Conservation (phyloP, 2,888 invertebrate genomes). For the Troides oblongomaculatus region DNA sequence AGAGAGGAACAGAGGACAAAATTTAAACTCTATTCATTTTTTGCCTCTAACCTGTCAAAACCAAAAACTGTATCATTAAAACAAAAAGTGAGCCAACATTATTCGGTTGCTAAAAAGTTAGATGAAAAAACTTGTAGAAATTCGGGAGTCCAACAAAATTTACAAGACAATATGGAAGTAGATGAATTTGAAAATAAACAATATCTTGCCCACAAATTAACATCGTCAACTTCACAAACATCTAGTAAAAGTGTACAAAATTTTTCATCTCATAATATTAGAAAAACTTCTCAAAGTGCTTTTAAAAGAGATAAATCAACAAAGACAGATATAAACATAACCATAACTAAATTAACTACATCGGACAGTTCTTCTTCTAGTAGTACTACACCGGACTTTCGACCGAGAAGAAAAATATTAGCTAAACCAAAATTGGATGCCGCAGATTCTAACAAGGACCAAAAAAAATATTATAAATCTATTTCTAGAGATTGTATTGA, state of each 20-base stretch:
- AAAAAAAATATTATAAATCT: neutral
- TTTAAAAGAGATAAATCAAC: slow-evolving; percentile 18
- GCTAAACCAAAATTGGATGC: slow-evolving; percentile 6
- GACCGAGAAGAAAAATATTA: slow-evolving; percentile 20
- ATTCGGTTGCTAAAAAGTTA: slow-evolving; percentile 55
- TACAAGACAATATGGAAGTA: slow-evolving; percentile 11
- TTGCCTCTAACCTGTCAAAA: slow-evolving; percentile 59
- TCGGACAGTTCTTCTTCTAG: slow-evolving; percentile 27
- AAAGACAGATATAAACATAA: slow-evolving; percentile 25
- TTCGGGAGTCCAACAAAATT: slow-evolving; percentile 21
- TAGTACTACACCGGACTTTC: slow-evolving; percentile 25
- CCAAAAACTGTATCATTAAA: slow-evolving; percentile 62
- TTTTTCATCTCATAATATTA: neutral
- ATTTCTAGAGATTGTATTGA: neutral
- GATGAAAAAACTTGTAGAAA: slow-evolving; percentile 52
- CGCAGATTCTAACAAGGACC: neutral
- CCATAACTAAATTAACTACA: slow-evolving; percentile 21
- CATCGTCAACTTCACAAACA: slow-evolving; percentile 2
- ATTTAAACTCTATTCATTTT: slow-evolving; percentile 61
- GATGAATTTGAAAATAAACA: slow-evolving; percentile 2
- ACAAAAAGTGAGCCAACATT: slow-evolving; percentile 64
- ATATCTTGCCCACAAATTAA: neutral
- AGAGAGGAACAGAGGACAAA: slow-evolving; percentile 56
- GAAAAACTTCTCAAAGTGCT: too few relatives aligned
- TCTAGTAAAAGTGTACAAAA: slow-evolving; percentile 11